Evolutionary conservation across 2,888 invertebrate genomes (phyloP), one percentile per base, ranked within the genome.

Genomic region (Magallana nippona): DNA sequence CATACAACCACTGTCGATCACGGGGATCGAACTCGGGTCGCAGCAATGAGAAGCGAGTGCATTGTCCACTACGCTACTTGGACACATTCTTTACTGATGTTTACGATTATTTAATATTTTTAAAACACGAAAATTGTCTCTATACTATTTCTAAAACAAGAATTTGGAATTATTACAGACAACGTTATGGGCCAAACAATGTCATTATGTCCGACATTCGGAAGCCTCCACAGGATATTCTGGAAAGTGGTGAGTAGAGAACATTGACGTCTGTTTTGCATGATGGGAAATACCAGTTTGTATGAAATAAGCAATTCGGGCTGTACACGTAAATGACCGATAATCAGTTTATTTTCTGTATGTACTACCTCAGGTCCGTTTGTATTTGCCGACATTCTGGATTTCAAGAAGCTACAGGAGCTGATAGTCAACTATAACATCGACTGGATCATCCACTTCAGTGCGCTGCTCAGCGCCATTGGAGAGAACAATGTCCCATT

Each of bases 371-470:
- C 91, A 95, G 95, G 97, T 0, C 98, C 97, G 0, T 98, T 97
- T 93, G 96, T 97, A 86, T 98, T 97, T 93, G 97, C 97, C 0
- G 98, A 98, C 93, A 97, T 98, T 89, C 95, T 98, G 90, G 98
- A 98, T 94, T 97, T 97, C 93, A 97, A 97, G 93, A 97, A 97
- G 0, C 95, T 98, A 8, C 97, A 98, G 93, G 97, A 97, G 95
- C 96, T 97, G 55, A 96, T 98, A 0, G 98, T 98, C 0, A 95
- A 97, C 92, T 96, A 98, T 93, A 95, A 96, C 87, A 96, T 98
- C 85, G 98, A 98, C 93, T 98, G 98, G 97, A 94, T 98, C 55
- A 96, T 98, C 87, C 98, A 98, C 94, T 98, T 98, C 94, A 97
- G 98, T 27, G 98, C 98, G 0, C 95, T 98, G 10, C 95, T 98